Evolutionary conservation across 2,797 vertebrate species (phyloP).

Genomic region (Tokudaia tokunoshimensis): DNA sequence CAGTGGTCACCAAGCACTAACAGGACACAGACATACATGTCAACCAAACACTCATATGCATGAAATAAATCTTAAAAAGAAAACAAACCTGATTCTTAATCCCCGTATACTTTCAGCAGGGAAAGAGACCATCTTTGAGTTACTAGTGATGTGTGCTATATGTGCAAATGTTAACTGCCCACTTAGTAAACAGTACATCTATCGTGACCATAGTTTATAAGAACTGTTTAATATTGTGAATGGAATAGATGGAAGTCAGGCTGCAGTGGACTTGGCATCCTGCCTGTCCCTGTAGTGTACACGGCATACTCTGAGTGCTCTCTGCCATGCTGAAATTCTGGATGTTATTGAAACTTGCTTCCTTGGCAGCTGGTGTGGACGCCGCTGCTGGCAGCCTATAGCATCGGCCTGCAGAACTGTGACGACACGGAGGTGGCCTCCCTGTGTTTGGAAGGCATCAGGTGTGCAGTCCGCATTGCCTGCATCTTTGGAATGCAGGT

Average conservation of each 20-base stretch:
- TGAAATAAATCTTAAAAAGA: background rate
- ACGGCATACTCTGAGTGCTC: background rate
- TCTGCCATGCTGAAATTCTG: conserved; percentile 20
- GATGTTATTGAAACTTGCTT: conserved; percentile 43
- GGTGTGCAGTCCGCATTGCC: conserved; percentile 96
- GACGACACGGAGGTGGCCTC: conserved; percentile 97
- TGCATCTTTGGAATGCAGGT: conserved; percentile 99
- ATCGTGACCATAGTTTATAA: background rate
- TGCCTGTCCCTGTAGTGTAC: background rate
- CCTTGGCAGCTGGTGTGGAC: conserved; percentile 95
- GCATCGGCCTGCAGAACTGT: conserved; percentile 97
- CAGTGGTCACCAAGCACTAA: background rate
- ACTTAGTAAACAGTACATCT: background rate
- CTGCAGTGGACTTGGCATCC: background rate
- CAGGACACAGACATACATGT: background rate
- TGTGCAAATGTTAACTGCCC: background rate
- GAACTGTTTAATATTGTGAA: background rate
- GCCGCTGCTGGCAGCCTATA: conserved; percentile 96
- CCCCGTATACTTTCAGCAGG: background rate
- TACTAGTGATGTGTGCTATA: background rate
- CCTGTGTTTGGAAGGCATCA: conserved; percentile 96
- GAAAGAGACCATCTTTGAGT: background rate
- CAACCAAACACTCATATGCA: background rate
- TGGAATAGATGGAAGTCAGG: background rate
- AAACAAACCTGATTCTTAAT: background rate